Conservation (phyloP, 1,140 invertebrate genomes). For the Microplitis mediator region DNA sequence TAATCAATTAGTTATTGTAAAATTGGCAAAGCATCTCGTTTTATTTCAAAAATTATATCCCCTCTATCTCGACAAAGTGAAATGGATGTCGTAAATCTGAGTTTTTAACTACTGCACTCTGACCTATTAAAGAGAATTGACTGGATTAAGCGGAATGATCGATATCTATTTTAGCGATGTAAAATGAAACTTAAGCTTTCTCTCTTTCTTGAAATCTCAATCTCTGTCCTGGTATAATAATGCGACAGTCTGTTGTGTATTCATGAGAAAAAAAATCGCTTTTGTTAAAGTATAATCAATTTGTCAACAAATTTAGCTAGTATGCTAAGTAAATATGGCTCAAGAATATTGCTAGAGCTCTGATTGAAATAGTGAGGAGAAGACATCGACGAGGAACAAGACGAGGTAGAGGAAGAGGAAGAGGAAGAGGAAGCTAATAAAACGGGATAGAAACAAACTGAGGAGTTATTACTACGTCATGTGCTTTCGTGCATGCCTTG, state of each 20-base stretch:
- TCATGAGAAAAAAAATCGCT: conserved; percentile 7
- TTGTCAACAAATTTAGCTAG: background rate
- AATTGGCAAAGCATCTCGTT: background rate
- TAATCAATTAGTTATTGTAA: no score
- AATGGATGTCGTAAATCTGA: background rate
- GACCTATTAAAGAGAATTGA: conserved; percentile 8
- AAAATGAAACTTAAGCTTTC: background rate
- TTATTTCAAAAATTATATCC: no score
- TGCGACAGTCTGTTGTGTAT: background rate
- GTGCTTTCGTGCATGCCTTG: conserved; percentile 2
- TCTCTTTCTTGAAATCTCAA: background rate
- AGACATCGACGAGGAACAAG: background rate
- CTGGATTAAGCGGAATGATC: conserved; percentile 12
- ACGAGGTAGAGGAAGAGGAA: background rate
- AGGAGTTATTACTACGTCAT: conserved; percentile 8
- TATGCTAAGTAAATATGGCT: no score
- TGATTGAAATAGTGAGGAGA: no score
- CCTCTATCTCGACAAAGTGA: background rate
- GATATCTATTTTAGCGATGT: conserved; percentile 14
- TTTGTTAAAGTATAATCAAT: conserved; percentile 14
- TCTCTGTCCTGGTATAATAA: background rate
- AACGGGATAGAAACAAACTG: conserved; percentile 17
- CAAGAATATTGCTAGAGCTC: no score
- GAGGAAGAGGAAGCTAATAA: conserved; percentile 27
- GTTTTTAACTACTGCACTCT: background rate